Conservation (phyloP, 2,888 invertebrate species). For the Eristalinus sepulchralis region DNA sequence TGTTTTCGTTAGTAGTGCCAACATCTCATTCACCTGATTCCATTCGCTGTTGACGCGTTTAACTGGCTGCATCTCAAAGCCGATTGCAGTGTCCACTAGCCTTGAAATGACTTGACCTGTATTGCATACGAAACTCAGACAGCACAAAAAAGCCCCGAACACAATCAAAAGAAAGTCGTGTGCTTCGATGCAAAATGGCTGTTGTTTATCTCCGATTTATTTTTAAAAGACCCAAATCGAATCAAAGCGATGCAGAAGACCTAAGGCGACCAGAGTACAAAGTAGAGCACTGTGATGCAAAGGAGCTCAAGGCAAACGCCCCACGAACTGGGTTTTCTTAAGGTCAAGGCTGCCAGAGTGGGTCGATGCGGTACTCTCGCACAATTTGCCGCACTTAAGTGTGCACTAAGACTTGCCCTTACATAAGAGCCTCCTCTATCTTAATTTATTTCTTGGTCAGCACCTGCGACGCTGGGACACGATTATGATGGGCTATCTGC, state of each 20-base stretch:
- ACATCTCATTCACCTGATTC: background rate
- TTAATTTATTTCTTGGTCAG: background rate
- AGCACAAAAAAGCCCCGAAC: background rate
- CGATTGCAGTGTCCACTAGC: background rate
- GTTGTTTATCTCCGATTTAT: background rate
- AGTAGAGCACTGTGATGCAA: slow-evolving; percentile 30
- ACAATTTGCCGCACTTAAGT: background rate
- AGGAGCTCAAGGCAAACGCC: slow-evolving; percentile 56
- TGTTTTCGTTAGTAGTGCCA: no score
- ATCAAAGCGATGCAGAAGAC: background rate
- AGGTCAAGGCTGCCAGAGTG: slow-evolving; percentile 52
- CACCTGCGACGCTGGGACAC: background rate
- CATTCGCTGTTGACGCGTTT: background rate
- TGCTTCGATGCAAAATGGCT: background rate
- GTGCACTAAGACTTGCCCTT: background rate
- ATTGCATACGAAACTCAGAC: background rate
- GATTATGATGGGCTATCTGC: slow-evolving; percentile 27
- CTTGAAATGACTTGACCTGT: background rate
- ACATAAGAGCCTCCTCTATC: background rate
- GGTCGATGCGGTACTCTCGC: slow-evolving; percentile 16
- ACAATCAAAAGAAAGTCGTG: background rate
- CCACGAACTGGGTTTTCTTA: slow-evolving; percentile 38
- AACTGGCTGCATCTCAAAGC: background rate
- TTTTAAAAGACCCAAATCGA: background rate
- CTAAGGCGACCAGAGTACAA: background rate